Base-by-base conservation (phyloP, 1,140 invertebrate genomes). In the Mycetomoellerius zeteki region DNA sequence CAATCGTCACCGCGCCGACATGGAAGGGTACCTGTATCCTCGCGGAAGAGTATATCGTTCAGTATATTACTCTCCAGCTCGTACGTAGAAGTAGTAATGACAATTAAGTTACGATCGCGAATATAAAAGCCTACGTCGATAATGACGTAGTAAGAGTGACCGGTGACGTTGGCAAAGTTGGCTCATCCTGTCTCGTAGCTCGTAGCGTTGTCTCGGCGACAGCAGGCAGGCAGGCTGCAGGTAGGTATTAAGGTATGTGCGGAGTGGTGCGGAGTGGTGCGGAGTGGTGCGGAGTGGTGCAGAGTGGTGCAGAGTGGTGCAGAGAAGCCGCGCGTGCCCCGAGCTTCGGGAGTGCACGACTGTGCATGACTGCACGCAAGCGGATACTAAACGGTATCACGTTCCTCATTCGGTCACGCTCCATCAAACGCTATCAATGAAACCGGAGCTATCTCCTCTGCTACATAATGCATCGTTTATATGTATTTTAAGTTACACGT, bases 361-460 rank as follows among this genome's bases (percentile, higher is more conserved):
- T n/a, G n/a, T n/a, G n/a, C n/a, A n/a, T n/a, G n/a, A n/a, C n/a
- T n/a, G n/a, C n/a, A 37, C 27, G 62, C 65, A 33, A 60, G 14
- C 24, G 80, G 14, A 54, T 54, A 24, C 7, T 14, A 73, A 84
- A 84, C 80, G 54, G 37, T 82, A 82, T 82, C 80, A 37, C 67
- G 37, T 84, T 84, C 24, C 67, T 33, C 2, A 73, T 60, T 84
- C 24, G 14, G 58, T 4, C 37, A 72, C 67, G 80, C 80, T 84
- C 58, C 67, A 73, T 73, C 78, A 52, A 47, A 52, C 33, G 37
- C 52, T 30, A 72, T 82, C 69, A 62, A 73, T 73, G 67, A 73
- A 84, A 84, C 24, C 37, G 19, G 69, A 84, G 37, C 60, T 30
- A 27, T 52, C 16, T 16, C 56, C 8, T 16, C 30, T 6, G n/a